phyloP scores from a whole-genome alignment of 2,888 invertebrate genomes.

The Anaspis maculata region DNA sequence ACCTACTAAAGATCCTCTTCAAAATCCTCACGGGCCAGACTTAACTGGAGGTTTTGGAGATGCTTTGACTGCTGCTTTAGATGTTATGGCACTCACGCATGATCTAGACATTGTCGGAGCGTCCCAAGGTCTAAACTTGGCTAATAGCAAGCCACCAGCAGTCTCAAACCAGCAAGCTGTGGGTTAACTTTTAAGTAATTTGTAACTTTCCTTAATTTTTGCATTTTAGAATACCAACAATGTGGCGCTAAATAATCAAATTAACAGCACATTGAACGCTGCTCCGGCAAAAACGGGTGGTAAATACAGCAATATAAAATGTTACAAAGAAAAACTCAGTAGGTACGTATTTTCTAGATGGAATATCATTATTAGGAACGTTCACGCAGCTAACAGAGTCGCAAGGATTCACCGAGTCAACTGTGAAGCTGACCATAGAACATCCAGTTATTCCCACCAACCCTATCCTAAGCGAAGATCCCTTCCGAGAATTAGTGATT shows the following conservation, averaged over 20 bases:
- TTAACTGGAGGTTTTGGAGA: constrained; percentile 48
- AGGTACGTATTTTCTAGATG: no score
- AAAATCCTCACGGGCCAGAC: constrained; percentile 38
- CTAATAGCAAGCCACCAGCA: constrained; percentile 22
- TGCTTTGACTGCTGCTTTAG: constrained; percentile 67
- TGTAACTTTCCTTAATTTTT: no score
- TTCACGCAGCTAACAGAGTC: constrained; percentile 32
- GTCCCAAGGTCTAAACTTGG: constrained; percentile 30
- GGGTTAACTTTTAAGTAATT: no score
- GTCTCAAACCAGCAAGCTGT: no score
- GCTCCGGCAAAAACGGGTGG: constrained; percentile 4
- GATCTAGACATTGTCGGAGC: constrained; percentile 43
- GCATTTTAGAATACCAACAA: no score
- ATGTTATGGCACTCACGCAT: constrained; percentile 76
- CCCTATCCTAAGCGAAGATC: constrained; percentile 51
- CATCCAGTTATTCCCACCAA: constrained; percentile 11
- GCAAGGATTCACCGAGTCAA: constrained; percentile 16
- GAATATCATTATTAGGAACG: constrained; percentile 29
- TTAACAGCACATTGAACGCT: constrained; percentile 2
- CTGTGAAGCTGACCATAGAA: constrained; percentile 6
- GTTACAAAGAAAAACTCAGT: no score
- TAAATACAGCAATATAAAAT: no score
- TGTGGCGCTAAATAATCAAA: no score
- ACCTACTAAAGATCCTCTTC: constrained; percentile 8
- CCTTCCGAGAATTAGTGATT: constrained; percentile 54